Conservation (phyloP, 2,797 vertebrate genomes). For the Typhlichthys eigenmanni region DNA sequence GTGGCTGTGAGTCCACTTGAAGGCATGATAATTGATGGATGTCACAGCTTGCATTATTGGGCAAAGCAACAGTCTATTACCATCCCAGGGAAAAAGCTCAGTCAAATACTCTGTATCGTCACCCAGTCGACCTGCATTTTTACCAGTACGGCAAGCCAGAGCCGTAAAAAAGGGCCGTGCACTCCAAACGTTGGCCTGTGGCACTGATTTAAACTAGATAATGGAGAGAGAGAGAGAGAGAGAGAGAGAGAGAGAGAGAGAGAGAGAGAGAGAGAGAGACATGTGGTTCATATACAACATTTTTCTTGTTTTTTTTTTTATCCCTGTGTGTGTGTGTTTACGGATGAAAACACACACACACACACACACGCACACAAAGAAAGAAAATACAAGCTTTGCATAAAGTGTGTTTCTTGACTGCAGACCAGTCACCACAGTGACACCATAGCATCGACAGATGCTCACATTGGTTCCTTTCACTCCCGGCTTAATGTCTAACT, state of each 20-base stretch:
- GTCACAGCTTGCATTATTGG: background rate
- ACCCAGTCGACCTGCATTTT: too few species aligned
- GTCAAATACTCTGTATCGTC: too few species aligned
- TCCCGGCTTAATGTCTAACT: conserved; percentile 59
- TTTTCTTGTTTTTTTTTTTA: background rate
- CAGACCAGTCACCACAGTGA: conserved; percentile 48
- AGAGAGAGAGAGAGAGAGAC: too few species aligned
- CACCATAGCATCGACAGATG: conserved; percentile 64
- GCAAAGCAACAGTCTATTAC: background rate
- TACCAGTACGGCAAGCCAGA: too few species aligned
- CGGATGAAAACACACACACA: conserved; percentile 7
- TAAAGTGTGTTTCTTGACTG: conserved; percentile 36
- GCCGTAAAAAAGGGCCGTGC: too few species aligned
- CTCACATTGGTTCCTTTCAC: conserved; percentile 63
- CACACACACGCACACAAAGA: background rate
- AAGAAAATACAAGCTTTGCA: conserved; percentile 29
- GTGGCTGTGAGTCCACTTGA: background rate
- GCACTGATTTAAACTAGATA: too few species aligned
- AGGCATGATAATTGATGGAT: conserved; percentile 5
- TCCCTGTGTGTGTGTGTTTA: background rate
- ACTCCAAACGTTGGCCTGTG: too few species aligned
- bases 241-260: too few species aligned
- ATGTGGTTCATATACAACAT: too few species aligned
- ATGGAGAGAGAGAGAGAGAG: too few species aligned
- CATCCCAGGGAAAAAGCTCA: too few species aligned